Evolutionary conservation across 2,113 vertebrate species (phyloP).

Genomic region (Zosterops lateralis): DNA sequence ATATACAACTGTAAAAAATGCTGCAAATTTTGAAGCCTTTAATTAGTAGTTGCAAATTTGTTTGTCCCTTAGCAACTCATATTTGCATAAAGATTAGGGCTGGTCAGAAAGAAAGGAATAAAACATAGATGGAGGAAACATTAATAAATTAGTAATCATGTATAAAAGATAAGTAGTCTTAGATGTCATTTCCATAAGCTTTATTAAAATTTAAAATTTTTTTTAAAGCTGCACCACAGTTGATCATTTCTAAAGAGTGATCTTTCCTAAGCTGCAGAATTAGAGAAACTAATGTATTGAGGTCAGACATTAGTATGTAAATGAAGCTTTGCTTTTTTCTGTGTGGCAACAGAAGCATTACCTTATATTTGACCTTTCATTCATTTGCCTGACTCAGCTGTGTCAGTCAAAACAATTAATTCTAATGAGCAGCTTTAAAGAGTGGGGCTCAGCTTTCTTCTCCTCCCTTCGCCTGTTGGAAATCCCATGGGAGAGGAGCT

Average conservation of each 20-base stretch:
- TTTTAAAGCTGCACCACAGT: slow-evolving; percentile 22
- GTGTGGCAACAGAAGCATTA: neutral
- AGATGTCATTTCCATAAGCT: slow-evolving; percentile 16
- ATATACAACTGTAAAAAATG: neutral
- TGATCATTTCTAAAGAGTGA: slow-evolving; percentile 49
- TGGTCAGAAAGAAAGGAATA: slow-evolving; percentile 37
- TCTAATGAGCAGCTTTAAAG: neutral
- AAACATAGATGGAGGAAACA: slow-evolving; percentile 1
- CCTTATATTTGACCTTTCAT: slow-evolving; percentile 50
- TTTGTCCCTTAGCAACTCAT: slow-evolving; percentile 42
- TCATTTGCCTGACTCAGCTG: slow-evolving; percentile 47
- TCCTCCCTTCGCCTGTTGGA: neutral
- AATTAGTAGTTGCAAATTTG: slow-evolving; percentile 62
- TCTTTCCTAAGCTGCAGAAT: slow-evolving; percentile 16
- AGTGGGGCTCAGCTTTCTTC: neutral
- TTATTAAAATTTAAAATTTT: slow-evolving; percentile 43
- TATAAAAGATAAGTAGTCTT: slow-evolving; percentile 43
- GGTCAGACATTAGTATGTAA: slow-evolving; percentile 55
- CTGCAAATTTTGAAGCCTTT: slow-evolving; percentile 40
- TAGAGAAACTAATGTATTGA: slow-evolving; percentile 32
- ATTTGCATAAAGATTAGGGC: slow-evolving; percentile 68
- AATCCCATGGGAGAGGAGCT: neutral
- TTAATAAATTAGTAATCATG: slow-evolving; percentile 32
- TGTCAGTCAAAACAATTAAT: slow-evolving; percentile 40
- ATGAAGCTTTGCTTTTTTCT: slow-evolving; percentile 34